Evolutionary conservation across 2,888 invertebrate genomes (phyloP), one percentile per base, ranked within the genome.

Genomic region (Tipula lateralis): DNA sequence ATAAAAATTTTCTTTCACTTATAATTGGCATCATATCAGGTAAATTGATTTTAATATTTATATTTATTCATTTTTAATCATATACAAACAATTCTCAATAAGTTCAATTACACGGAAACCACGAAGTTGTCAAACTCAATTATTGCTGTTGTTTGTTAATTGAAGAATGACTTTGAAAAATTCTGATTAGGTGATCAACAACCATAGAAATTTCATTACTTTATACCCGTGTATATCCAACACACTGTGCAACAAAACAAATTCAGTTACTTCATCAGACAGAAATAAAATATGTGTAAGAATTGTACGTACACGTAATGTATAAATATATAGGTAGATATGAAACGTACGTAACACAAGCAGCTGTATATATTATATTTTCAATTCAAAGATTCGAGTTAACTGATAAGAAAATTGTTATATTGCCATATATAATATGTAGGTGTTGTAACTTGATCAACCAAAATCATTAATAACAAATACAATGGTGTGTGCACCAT

Each of bases 391-490:
- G 66, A 66, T 66, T 66, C 24, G 24, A 66, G 24, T 24, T 66
- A 66, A 66, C 24, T 66, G 66, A 66, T 66, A 66, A 66, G 66
- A 66, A 66, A 66, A 9, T 66, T 66, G 66, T 66, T 50, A 5
- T 36, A 36, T 34, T 34, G 12, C 9, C 5, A 9, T 36, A 16
- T 66, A 24, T 24, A 66, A 12, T 24, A 66, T 66, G 66, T 66
- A 66, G 66, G 66, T 66, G 66, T 66, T 66, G 66, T 66, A 66
- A 66, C 66, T 66, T 66, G 66, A 24, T 66, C 24, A 66, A 24
- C 66, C 24, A 66, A 66, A 66, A 66, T 66, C 19, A 66, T 66
- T 66, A 66, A 66, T 66, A 13, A 66, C 12, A 24, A 66, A 9
- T n/a, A 66, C 24, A 66, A 66, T 24, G 66, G 66, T 66, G 9